A percentile compares a stretch with the other conserved stretches of the same genome.
phyloP scores from a whole-genome alignment of 2,888 invertebrate genomes.

The Ochropleura leucogaster region DNA sequence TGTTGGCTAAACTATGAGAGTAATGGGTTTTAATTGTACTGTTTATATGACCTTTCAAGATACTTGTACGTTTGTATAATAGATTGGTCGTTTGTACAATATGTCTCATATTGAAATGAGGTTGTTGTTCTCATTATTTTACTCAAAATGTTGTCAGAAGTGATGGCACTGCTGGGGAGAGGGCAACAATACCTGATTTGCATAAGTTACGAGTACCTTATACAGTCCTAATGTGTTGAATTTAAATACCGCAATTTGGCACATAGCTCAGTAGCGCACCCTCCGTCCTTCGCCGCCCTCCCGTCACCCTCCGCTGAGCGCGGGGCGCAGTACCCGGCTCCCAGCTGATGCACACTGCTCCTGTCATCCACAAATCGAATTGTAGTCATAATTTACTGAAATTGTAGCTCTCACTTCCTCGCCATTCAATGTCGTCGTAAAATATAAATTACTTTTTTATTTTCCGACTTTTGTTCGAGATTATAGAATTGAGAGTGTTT shows the following conservation, averaged over 20 bases:
- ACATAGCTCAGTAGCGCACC: conserved; percentile 27
- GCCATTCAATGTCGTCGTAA: conserved; percentile 37
- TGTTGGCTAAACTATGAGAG: conserved; percentile 39
- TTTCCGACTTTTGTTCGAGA: conserved; percentile 44
- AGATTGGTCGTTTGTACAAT: too few species aligned
- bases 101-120: not conserved
- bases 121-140: not conserved
- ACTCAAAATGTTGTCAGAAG: not conserved
- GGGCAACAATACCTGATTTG: not conserved
- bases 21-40: conserved; percentile 43
- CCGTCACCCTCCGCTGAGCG: conserved; percentile 20
- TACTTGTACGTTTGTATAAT: not conserved
- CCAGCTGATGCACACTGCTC: conserved; percentile 50
- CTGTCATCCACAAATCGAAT: conserved; percentile 54
- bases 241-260: conserved; percentile 45
- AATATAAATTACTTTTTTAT: conserved; percentile 55
- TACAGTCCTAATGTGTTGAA: conserved; percentile 29
- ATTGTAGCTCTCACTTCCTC: conserved; percentile 44
- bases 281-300: conserved; percentile 40
- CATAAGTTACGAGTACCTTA: conserved; percentile 11
- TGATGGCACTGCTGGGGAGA: not conserved
- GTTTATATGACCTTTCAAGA: not conserved
- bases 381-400: conserved; percentile 51
- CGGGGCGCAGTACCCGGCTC: conserved; percentile 14
- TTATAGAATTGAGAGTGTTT: conserved; percentile 63